phyloP scores from a whole-genome alignment of 2,888 invertebrate species.

The Rhamnusium bicolor region DNA sequence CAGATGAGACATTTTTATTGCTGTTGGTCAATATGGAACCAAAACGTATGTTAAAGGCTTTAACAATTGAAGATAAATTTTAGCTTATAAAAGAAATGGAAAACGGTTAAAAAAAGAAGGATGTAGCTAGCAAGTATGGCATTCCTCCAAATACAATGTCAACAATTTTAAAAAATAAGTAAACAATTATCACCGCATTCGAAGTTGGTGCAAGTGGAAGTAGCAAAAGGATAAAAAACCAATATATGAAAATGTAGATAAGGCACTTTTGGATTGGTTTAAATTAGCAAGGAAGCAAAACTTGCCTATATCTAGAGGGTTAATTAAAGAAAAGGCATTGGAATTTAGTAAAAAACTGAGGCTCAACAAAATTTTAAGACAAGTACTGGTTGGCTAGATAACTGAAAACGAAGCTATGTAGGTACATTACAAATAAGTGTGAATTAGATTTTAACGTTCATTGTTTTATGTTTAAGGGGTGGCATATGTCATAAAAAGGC shows the following conservation, averaged over 20 bases:
- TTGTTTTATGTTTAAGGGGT: no score
- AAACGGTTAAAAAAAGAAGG: conserved; percentile 24
- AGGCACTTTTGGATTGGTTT: no score
- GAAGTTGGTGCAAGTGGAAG: neutral
- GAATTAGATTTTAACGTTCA: neutral
- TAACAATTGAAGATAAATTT: conserved; percentile 10
- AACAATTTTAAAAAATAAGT: conserved; percentile 12
- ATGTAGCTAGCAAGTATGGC: conserved; percentile 16
- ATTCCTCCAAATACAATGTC: conserved; percentile 11
- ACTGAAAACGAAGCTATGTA: neutral
- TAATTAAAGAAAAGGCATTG: no score
- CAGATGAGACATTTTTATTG: neutral
- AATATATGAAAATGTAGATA: no score
- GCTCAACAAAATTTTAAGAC: no score
- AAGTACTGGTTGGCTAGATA: no score
- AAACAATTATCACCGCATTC: neutral
- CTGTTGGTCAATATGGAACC: neutral
- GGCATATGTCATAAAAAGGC: conserved; percentile 12
- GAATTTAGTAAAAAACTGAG: no score
- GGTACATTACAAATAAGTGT: neutral
- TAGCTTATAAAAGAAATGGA: conserved; percentile 16
- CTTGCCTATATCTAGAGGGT: no score
- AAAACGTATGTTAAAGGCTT: conserved; percentile 8
- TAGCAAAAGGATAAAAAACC: neutral
- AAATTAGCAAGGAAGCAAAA: no score